phyloP scores from a whole-genome alignment of 2,888 invertebrate species.

The Mellilla xanthometata region DNA sequence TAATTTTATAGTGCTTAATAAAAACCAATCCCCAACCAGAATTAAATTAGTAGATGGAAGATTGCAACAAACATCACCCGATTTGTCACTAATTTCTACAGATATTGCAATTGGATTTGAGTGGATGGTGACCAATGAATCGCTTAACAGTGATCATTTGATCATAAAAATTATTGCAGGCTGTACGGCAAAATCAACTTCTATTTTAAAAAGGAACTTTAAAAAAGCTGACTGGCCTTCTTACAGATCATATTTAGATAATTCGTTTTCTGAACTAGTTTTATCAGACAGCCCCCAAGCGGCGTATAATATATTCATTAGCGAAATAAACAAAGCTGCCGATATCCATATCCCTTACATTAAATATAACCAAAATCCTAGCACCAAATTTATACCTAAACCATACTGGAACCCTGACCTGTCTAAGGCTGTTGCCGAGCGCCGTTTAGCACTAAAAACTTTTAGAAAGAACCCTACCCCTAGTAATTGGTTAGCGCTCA shows the following conservation, averaged over 20 bases:
- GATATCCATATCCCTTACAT: background rate
- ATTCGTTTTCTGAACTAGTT: background rate
- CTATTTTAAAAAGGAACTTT: constrained; percentile 1
- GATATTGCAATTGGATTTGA: constrained; percentile 15
- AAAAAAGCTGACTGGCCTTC: constrained; percentile 3
- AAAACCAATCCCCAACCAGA: constrained; percentile 21
- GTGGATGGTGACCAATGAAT: constrained; percentile 20
- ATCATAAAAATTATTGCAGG: background rate
- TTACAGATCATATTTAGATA: background rate
- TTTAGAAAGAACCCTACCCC: constrained; percentile 33
- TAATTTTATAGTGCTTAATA: constrained; percentile 17
- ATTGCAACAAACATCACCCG: background rate
- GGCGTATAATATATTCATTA: no score
- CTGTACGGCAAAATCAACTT: background rate
- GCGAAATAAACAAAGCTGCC: no score
- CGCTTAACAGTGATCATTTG: constrained; percentile 19
- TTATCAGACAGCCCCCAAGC: background rate
- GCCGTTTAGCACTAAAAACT: constrained; percentile 22
- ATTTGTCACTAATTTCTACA: constrained; percentile 12
- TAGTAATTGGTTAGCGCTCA: constrained; percentile 16
- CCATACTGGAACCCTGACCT: constrained; percentile 28
- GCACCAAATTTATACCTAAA: constrained; percentile 29
- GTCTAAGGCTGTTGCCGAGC: constrained; percentile 29
- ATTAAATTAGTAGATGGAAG: constrained; percentile 22
- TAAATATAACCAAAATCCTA: background rate